Evolutionary conservation across 1,140 invertebrate species (phyloP), one percentile per base, ranked within the genome.

Genomic region (Pemphigus obesinymphae): DNA sequence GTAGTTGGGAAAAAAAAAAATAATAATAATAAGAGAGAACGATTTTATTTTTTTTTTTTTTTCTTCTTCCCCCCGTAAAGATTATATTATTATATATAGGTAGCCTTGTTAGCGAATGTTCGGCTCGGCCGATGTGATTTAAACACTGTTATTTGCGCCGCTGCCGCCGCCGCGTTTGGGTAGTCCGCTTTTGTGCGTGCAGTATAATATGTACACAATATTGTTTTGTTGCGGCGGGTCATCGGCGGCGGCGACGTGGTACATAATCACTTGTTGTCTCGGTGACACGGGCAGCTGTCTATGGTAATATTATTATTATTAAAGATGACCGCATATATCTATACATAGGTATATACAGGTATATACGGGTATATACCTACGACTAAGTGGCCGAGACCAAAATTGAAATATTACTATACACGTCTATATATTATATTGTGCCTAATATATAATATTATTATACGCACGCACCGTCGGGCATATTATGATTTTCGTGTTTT

Each of bases 121-220:
- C 53, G 34, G 50, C 75, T 80, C 40, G 37, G 7, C 50, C 29
- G 34, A 61, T 43, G 76, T 63, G 76, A 80, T 80, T 78, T 61
- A 80, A 80, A 80, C 55, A 80, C 76, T 63, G 37, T 80, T 80
- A 80, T 80, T 78, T 78, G 73, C n/a, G n/a, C n/a, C n/a, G n/a
- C n/a, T n/a, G n/a, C n/a, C n/a, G n/a, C 50, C 50, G 53, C 50
- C 34, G 13, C 73, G 73, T 34, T 78, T 58, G 73, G 29, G 31
- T n/a, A 53, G 53, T 37, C 10, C 31, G 31, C 29, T 55, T 58
- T 37, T 78, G 29, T 78, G 31, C 4, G 29, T 34, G 26, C n/a
- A n/a, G n/a, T n/a, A n/a, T n/a, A n/a, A n/a, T n/a, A n/a, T n/a
- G n/a, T n/a, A n/a, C n/a, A n/a, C n/a, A n/a, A n/a, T n/a, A n/a